phyloP scores from a whole-genome alignment of 1,140 invertebrate genomes.

The Triops cancriformis region DNA sequence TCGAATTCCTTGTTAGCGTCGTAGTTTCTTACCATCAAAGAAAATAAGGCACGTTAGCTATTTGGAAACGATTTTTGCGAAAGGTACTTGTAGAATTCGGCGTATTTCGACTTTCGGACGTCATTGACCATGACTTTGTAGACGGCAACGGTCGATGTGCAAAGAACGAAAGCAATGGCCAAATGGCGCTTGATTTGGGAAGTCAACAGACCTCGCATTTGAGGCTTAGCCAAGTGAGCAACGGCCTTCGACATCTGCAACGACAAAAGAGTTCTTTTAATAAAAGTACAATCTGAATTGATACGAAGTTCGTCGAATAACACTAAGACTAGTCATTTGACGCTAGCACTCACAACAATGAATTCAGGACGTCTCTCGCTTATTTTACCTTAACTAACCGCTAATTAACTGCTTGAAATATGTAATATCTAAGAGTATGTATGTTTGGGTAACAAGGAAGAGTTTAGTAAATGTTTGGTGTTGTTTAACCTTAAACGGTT shows the following conservation, averaged over 20 bases:
- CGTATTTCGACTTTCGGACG: conserved; percentile 50
- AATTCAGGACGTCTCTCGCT: no score
- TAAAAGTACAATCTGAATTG: no score
- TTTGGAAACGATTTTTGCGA: no score
- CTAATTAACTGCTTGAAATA: no score
- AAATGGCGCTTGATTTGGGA: conserved; percentile 48
- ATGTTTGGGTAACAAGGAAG: no score
- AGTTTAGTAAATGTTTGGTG: background rate
- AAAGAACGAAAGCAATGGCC: conserved; percentile 39
- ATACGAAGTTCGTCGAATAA: no score
- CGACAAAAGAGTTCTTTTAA: background rate
- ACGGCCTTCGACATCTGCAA: conserved; percentile 21
- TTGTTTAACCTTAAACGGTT: background rate
- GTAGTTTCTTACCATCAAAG: conserved; percentile 42
- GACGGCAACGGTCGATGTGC: conserved; percentile 39
- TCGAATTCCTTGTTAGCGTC: conserved; percentile 41
- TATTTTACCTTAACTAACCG: no score
- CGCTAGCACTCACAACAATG: no score
- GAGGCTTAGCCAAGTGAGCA: conserved; percentile 38
- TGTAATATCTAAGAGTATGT: no score
- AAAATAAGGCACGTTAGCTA: no score
- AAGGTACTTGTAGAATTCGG: conserved; percentile 62
- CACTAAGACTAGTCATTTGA: no score
- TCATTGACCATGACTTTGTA: conserved; percentile 46
- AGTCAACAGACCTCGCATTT: conserved; percentile 50